Base-by-base conservation (phyloP, 2,113 vertebrate genomes). In the Barbus barbus region DNA sequence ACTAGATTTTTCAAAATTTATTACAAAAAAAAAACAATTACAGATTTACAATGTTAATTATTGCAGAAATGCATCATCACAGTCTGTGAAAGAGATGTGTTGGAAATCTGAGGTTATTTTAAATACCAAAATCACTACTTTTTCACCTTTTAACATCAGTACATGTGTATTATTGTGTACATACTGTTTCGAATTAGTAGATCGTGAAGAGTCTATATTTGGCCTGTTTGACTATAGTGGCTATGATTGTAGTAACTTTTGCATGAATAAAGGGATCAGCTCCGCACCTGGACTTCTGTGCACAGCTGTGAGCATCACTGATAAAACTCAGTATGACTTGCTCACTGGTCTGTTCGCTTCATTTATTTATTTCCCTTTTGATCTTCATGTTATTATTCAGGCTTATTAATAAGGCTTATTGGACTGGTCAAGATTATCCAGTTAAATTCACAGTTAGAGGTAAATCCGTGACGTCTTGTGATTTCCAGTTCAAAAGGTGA, bases 311-410 rank as follows among this genome's bases (percentile, higher is more conserved):
- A 24, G 74, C 60, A 69, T 9, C 46, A 56, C 28, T 48, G 41
- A 81, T 20, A 13, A 8, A 81, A 81, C 41, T 16, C 53, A 38
- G 46, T 38, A 36, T 12, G 75, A 78, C 51, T 78, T 65, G 78
- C 78, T 80, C 78, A 36, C 61, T 69, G 63, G 41, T 51, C 63
- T 81, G 61, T 36, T 81, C 36, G 63, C 77, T 9, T n/a, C 24
- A 7, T 16, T 24, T 67, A 58, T 46, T 51, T 48, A 31, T n/a
- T 31, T 80, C 60, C 4, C 28, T 82, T 41, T 69, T 72, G 46
- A 82, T 82, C 65, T 82, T 82, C 63, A 24, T 82, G 65, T 82
- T 82, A 18, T 71, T 63, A 5, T 58, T 31, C 41, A 81, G 60
- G 41, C 48, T 53, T 71, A 24, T n/a, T 51, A 26, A 67, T 81